phyloP scores from a whole-genome alignment of 2,113 vertebrate species.

The Tachycineta bicolor region DNA sequence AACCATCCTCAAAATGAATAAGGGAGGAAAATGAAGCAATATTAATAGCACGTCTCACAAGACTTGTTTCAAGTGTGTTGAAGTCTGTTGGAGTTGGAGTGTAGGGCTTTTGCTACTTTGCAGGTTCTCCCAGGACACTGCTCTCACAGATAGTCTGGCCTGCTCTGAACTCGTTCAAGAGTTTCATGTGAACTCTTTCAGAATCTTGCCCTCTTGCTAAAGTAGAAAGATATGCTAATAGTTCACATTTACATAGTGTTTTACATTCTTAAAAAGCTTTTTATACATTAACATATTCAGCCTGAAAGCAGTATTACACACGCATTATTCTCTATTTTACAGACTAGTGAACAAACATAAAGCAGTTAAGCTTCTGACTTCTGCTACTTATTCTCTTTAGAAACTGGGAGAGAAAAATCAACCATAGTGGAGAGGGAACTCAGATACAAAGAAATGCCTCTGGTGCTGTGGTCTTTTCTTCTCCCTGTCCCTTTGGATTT shows the following conservation, averaged over 20 bases:
- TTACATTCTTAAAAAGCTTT: constrained; percentile 17
- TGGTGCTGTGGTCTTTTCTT: neutral
- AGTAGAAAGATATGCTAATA: constrained; percentile 1
- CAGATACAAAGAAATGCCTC: neutral
- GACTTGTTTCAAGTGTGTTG: neutral
- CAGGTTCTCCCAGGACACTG: neutral
- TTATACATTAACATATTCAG: neutral
- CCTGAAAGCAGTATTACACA: neutral
- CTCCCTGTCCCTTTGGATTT: neutral
- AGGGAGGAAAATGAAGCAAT: neutral
- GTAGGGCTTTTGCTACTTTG: neutral
- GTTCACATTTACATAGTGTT: neutral
- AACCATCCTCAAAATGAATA: neutral
- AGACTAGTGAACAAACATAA: neutral
- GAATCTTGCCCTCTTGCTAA: neutral
- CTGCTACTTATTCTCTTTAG: neutral
- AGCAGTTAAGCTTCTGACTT: neutral
- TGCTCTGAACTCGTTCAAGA: rapidly evolving
- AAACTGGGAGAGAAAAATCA: neutral
- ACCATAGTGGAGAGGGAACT: neutral
- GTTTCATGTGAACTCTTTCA: neutral
- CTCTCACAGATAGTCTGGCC: neutral
- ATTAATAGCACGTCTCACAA: neutral
- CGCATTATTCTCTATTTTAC: neutral
- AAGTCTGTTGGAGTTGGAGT: neutral